phyloP scores from a whole-genome alignment of 2,797 vertebrate genomes.

The Chelon labrosus region DNA sequence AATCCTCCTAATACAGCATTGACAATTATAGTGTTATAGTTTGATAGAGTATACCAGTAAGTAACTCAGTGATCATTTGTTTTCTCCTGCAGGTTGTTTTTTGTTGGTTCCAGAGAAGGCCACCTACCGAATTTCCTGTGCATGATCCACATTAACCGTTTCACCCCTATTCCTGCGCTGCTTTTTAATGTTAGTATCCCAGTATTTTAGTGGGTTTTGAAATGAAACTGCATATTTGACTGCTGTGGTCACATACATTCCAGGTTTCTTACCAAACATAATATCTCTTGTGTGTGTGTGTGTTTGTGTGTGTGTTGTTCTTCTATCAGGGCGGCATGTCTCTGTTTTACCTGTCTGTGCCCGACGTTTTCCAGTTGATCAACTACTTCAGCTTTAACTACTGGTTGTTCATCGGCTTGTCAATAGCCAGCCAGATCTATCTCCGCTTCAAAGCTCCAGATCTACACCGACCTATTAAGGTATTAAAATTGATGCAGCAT shows the following conservation, averaged over 20 bases:
- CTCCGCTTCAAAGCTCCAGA: slow-evolving; percentile 85
- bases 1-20: not conserved
- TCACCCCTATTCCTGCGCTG: slow-evolving; percentile 88
- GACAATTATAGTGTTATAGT: not conserved
- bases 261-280: not conserved
- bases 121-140: slow-evolving; percentile 87
- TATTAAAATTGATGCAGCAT: slow-evolving; percentile 31
- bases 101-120: slow-evolving; percentile 88
- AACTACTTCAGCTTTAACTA: slow-evolving; percentile 92
- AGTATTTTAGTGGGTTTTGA: not conserved
- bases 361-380: slow-evolving; percentile 87
- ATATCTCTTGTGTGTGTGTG: not conserved
- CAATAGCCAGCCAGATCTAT: slow-evolving; percentile 87
- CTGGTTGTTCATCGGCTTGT: slow-evolving; percentile 90
- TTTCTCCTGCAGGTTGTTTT: slow-evolving; percentile 83
- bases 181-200: slow-evolving; percentile 85
- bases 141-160: slow-evolving; percentile 88
- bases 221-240: not conserved
- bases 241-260: not conserved
- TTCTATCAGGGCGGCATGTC: slow-evolving; percentile 84
- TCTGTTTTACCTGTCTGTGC: slow-evolving; percentile 84
- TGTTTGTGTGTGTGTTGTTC: slow-evolving; percentile 22
- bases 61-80: not conserved
- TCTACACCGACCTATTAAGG: slow-evolving; percentile 84
- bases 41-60: not conserved